Evolutionary conservation across 2,797 vertebrate genomes (phyloP), one percentile per base, ranked within the genome.

Genomic region (Remorina albescens): DNA sequence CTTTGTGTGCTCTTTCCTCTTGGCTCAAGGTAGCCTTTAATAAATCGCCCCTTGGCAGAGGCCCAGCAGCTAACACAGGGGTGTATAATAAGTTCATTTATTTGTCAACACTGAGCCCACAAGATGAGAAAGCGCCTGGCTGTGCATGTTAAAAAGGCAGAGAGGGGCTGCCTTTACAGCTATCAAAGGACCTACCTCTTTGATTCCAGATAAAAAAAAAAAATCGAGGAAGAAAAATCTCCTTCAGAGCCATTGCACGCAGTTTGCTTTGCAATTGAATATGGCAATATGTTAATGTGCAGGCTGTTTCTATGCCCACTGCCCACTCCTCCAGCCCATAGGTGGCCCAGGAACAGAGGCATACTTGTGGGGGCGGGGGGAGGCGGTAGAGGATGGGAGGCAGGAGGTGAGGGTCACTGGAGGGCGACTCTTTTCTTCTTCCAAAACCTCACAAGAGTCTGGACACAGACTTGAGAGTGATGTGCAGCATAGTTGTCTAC

Each of bases 241-340:
- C 93, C 91, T 93, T 95, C 93, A 90, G 87, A 92, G 93, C 91
- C 93, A 92, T 92, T 88, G 88, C 93, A 93, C 92, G 78, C 91
- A 90, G 93, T 95, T 95, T 93, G 93, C 93, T 95, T 95, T 95
- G 89, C 91, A 91, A 92, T 91, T 95, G 94, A 96, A 95, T 95
- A 95, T 95, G 93, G 94, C 92, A 93, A 94, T 95, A 96, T 96
- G 95, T 93, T 95, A 95, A 96, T 95, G 89, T 78, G 80, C 69
- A 67, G 91, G 86, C 92, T 90, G 84, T 82, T 92, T 93, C 92
- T 73, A 0, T 88, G 87, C 89, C 90, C 76, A 4, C 90, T 92
- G 92, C 94, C 91, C 92, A 89, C 93, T 93, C 80, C 86, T 90
- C 82, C 65, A 90, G 91, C 90, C 93, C 94, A 94, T 94, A 95